phyloP scores from a whole-genome alignment of 1,140 invertebrate genomes.

The Pissodes strobi region DNA sequence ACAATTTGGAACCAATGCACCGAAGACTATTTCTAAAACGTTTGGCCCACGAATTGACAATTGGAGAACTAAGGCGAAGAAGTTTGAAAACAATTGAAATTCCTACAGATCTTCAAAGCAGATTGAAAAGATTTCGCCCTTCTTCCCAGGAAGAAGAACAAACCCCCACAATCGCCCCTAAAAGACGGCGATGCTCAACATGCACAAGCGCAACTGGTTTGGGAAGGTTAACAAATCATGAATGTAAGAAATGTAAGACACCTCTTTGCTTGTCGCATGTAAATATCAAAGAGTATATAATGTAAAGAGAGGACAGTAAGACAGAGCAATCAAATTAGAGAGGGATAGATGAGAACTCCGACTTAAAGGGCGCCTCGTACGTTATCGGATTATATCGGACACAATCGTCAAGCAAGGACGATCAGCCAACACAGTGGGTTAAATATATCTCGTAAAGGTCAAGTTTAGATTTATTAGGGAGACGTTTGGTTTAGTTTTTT shows the following conservation, averaged over 20 bases:
- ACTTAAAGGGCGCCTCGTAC: too few species aligned
- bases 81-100: conserved; percentile 21
- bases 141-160: conserved; percentile 11
- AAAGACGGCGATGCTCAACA: conserved; percentile 14
- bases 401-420: too few species aligned
- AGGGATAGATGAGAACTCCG: too few species aligned
- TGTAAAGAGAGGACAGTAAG: too few species aligned
- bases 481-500: too few species aligned
- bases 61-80: conserved; percentile 18
- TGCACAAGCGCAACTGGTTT: conserved; percentile 14
- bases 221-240: conserved; percentile 11
- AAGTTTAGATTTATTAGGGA: too few species aligned
- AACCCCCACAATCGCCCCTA: not conserved
- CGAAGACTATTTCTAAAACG: conserved; percentile 26
- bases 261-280: not conserved
- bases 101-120: conserved; percentile 13
- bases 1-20: conserved; percentile 15
- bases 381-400: too few species aligned
- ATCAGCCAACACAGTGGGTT: too few species aligned
- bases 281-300: too few species aligned
- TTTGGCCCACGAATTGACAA: conserved; percentile 17
- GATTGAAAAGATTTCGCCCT: conserved; percentile 20
- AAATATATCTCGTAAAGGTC: too few species aligned
- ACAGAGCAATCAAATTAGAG: too few species aligned
- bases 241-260: conserved; percentile 17